These are phyloP conservation scores for Quadriops clusia DNA, from an alignment of 2,888 invertebrate species.

Conservation along the genomic window DNA sequence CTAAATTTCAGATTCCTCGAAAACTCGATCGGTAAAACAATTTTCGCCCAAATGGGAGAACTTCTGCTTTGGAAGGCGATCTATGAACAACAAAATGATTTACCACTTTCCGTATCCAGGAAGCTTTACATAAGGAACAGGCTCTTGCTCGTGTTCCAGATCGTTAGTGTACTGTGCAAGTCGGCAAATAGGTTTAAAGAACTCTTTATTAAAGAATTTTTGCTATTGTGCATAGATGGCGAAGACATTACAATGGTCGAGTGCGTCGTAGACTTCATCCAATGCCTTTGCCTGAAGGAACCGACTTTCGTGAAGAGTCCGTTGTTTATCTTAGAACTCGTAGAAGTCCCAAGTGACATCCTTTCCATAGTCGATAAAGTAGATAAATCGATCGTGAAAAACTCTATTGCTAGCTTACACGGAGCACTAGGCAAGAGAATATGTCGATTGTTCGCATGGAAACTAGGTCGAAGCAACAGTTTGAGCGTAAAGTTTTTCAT, in stretches of 20 bases:
- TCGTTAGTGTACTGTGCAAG: conserved; percentile 10
- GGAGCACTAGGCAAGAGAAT: conserved; percentile 7
- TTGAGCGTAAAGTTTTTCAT: conserved; percentile 20
- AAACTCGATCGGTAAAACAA: conserved; percentile 7
- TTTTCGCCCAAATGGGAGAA: conserved; percentile 9
- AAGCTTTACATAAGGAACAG: conserved; percentile 11
- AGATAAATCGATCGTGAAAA: conserved; percentile 9
- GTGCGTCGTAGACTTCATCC: conserved; percentile 14
- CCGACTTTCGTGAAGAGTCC: conserved; percentile 8
- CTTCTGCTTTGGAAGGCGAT: conserved; percentile 12
- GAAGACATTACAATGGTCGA: conserved; percentile 7
- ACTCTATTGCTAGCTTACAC: conserved; percentile 10
- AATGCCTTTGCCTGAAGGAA: conserved; percentile 12
- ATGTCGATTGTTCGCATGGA: conserved; percentile 5
- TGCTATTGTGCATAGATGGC: conserved; percentile 8
- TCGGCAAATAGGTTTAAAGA: conserved; percentile 12
- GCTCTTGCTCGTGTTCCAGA: conserved; percentile 10
- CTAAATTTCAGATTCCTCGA: conserved; percentile 9
- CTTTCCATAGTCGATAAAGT: conserved; percentile 12
- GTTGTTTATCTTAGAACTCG: conserved; percentile 9
- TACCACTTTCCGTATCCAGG: conserved; percentile 11
- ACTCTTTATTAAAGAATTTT: conserved; percentile 10
- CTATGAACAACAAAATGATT: conserved; percentile 4
- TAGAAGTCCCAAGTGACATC: conserved; percentile 12
- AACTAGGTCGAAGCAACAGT: conserved; percentile 10